Base-by-base conservation (phyloP, 2,113 vertebrate genomes). In the Paraplagusia blochii region DNA sequence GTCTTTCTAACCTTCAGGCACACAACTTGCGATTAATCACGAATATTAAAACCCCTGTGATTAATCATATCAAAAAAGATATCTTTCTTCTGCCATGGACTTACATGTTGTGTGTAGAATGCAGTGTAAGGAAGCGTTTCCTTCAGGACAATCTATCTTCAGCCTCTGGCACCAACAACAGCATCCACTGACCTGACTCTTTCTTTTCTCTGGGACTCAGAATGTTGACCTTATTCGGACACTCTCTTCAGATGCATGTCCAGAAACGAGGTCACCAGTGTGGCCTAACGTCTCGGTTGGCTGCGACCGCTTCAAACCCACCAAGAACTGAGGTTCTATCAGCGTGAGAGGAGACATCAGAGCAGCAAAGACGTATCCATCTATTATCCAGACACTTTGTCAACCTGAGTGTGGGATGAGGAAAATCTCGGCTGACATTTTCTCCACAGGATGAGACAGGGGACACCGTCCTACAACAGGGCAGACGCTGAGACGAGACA, bases 91-190 rank as follows among this genome's bases (percentile, higher is more conserved):
- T n/a, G n/a, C n/a, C n/a, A n/a, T n/a, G n/a, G n/a, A n/a, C n/a
- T n/a, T n/a, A n/a, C n/a, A n/a, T n/a, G n/a, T 52, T 55, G 63
- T 40, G 51, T 47, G 51, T 51, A 5, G n/a, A n/a, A n/a, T n/a
- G n/a, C 56, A 64, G 38, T 39, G 80, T 56, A 54, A 49, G 48
- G 66, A 12, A 44, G 59, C 19, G 74, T 45, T 69, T 44, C 45
- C 68, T 75, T 77, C 66, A 72, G 11, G 4, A 57, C 73, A 77
- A 86, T 86, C 77, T 84, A 82, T 83, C 82, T 66, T 44, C 5
- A 52, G 64, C 33, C 58, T 52, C 44, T 69, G 66, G 63, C 59
- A 17, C 53, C 51, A 57, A 74, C 5, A 18, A 47, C 62, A 17
- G 58, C 63, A 65, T 45, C 70, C 63, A 68, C 60, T 69, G 66